These are phyloP conservation scores for Lacerta agilis DNA, from an alignment of 2,797 vertebrate genomes.

Conservation along the genomic window DNA sequence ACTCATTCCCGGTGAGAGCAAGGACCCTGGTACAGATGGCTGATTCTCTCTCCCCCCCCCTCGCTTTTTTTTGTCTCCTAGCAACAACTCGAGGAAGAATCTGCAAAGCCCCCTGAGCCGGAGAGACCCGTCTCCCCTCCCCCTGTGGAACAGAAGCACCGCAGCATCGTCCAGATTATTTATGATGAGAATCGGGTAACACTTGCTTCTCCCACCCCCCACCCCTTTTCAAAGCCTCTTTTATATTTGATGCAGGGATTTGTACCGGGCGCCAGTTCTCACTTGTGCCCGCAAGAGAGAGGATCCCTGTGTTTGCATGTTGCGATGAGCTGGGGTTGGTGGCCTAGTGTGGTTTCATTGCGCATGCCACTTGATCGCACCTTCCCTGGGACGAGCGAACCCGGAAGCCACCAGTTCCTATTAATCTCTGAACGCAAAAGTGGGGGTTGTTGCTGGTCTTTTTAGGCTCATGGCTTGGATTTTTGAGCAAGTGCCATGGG, in stretches of 20 bases:
- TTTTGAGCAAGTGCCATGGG: no score
- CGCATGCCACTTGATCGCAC: no score
- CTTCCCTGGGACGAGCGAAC: no score
- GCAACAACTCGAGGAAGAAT: constrained; percentile 99
- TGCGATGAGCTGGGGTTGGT: no score
- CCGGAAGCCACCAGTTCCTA: no score
- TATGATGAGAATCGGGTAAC: constrained; percentile 97
- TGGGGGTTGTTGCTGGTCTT: no score
- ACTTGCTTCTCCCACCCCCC: not conserved
- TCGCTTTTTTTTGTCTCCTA: constrained; percentile 79
- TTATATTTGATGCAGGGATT: not conserved
- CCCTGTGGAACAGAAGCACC: constrained; percentile 98
- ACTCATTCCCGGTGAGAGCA: constrained; percentile 68
- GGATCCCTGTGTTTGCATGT: no score
- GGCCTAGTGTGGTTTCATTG: no score
- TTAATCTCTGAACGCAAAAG: no score
- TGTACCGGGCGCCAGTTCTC: not conserved
- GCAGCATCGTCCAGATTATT: constrained; percentile 99
- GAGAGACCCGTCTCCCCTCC: constrained; percentile 96
- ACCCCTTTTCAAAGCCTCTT: no score
- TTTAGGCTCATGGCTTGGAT: no score
- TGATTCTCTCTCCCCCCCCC: constrained; percentile 70
- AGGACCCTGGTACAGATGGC: constrained; percentile 46
- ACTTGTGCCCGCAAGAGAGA: no score
- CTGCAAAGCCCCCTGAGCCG: constrained; percentile 96